Evolutionary conservation across 2,888 invertebrate genomes (phyloP), one percentile per base, ranked within the genome.

Genomic region (Phyllotreta striolata): DNA sequence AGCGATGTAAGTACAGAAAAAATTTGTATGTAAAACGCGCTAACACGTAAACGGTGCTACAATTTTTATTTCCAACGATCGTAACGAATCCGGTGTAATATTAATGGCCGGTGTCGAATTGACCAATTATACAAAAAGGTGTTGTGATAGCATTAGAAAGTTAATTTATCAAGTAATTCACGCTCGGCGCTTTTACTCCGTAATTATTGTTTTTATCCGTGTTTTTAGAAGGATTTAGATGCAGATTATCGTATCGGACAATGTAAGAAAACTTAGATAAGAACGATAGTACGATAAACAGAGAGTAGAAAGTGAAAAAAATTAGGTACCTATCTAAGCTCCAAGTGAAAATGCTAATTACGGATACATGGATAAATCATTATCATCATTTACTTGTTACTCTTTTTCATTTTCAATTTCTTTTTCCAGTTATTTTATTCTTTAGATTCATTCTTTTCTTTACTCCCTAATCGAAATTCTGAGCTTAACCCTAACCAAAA

Each of bases 1-100:
- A 60, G 13, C 5, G 51, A 64, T 46, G 61, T 64, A 56, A 61
- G 61, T 60, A 56, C 41, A 12, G n/a, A 43, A 37, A 38, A 37
- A 44, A 35, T 14, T 7, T 38, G 52, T 52, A 52, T 38, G 51
- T 51, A 51, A 51, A 49, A 47, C 3, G 46, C 39, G 6, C 6
- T 7, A 39, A 7, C 6, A 39, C 41, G 9, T 41, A 41, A 41
- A n/a, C n/a, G n/a, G n/a, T n/a, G n/a, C 41, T 41, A 41, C n/a
- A 41, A n/a, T 41, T 41, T 41, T 41, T 41, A 24, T 12, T 41
- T n/a, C 10, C 8, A 44, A 34, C 24, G 7, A 6, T n/a, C 43
- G 10, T n/a, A 43, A 43, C 44, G 9, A 44, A 44, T 44, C 44
- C 14, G 10, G 13, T 13, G n/a, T 12, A 9, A 8, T 12, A 44